Evolutionary conservation across 2,888 invertebrate species (phyloP).

Genomic region (Chorisops tibialis): DNA sequence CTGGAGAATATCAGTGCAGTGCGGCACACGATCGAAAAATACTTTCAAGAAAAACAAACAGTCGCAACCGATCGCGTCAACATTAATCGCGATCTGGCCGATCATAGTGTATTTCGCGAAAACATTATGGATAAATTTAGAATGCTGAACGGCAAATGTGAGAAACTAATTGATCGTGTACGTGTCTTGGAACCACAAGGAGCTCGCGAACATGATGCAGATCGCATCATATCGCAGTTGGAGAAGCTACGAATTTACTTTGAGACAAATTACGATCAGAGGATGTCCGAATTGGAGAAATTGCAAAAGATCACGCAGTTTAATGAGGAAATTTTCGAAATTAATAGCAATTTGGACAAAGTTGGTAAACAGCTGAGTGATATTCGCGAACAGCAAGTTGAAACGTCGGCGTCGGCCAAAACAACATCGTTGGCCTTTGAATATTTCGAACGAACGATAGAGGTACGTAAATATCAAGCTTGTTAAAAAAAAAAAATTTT

Average conservation of each 20-base stretch:
- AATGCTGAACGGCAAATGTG: conserved; percentile 64
- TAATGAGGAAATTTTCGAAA: conserved; percentile 65
- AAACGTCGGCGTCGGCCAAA: conserved; percentile 67
- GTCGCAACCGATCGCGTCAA: conserved; percentile 47
- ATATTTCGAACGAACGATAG: conserved; percentile 73
- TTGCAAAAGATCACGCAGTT: conserved; percentile 68
- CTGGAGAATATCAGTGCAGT: conserved; percentile 64
- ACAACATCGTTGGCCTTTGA: conserved; percentile 68
- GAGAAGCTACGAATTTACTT: conserved; percentile 61
- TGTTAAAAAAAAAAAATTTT: not conserved
- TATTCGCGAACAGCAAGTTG: conserved; percentile 67
- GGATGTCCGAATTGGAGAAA: conserved; percentile 62
- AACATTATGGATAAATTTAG: conserved; percentile 64
- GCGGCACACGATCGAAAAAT: conserved; percentile 59
- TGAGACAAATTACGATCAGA: conserved; percentile 61
- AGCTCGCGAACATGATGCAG: conserved; percentile 65
- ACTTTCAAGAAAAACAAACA: conserved; percentile 53
- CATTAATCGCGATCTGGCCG: conserved; percentile 57
- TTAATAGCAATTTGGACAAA: conserved; percentile 68
- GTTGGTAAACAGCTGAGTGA: conserved; percentile 62
- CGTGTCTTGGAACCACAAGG: conserved; percentile 67
- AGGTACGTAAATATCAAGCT: conserved; percentile 56
- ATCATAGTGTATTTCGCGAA: conserved; percentile 64
- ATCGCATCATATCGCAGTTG: conserved; percentile 62
- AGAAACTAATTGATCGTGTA: conserved; percentile 65